A percentile compares a stretch with the other conserved stretches of the same genome.
Evolutionary conservation across 1,140 invertebrate species (phyloP).

Genomic region (Panulirus ornatus): DNA sequence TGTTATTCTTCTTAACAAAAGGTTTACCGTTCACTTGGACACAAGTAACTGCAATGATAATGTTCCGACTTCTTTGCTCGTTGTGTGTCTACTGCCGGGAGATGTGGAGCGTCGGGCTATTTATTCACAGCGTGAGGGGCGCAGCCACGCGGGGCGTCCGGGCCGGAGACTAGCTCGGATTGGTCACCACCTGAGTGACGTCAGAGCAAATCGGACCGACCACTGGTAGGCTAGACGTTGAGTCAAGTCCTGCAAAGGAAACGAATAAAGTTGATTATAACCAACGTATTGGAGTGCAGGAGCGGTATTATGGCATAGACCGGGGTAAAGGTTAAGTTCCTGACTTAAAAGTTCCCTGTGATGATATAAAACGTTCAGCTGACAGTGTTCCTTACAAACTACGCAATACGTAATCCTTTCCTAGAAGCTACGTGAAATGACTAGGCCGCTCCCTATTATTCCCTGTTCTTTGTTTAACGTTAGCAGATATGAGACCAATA

Average conservation of each 20-base stretch:
- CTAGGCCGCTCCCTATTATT: too few relatives aligned
- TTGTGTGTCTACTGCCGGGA: background rate
- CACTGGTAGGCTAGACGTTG: constrained; percentile 54
- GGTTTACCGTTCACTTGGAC: background rate
- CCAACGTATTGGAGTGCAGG: too few relatives aligned
- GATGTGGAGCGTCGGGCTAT: background rate
- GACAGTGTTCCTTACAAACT: too few relatives aligned
- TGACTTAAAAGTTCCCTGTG: too few relatives aligned
- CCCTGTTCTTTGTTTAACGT: too few relatives aligned
- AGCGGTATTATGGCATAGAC: too few relatives aligned
- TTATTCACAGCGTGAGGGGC: background rate
- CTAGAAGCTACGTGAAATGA: too few relatives aligned
- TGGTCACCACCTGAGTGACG: constrained; percentile 34
- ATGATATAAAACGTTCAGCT: too few relatives aligned
- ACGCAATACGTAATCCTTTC: too few relatives aligned
- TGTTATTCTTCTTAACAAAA: background rate
- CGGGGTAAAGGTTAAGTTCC: too few relatives aligned
- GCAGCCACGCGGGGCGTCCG: background rate
- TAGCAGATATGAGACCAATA: too few relatives aligned
- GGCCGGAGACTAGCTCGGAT: constrained; percentile 39
- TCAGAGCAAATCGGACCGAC: constrained; percentile 33
- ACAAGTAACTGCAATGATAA: background rate
- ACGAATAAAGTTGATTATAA: too few relatives aligned
- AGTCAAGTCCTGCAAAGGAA: constrained; percentile 55
- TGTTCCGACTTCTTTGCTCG: background rate